Percentiles rank a stretch among this genome's conserved stretches.
phyloP scores from a whole-genome alignment of 2,888 invertebrate genomes.

The Dasysyrphus albostriatus region DNA sequence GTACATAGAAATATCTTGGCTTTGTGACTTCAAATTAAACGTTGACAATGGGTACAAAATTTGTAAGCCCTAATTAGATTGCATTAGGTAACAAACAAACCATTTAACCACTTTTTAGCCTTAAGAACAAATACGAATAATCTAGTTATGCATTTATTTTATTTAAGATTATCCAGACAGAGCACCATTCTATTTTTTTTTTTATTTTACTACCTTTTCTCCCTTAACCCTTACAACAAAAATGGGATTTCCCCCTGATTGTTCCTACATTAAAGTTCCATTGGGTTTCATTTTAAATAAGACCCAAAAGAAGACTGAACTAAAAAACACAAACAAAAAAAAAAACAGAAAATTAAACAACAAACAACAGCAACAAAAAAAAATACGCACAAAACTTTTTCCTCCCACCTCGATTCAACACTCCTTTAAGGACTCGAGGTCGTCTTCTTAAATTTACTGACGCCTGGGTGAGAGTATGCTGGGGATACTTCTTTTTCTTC shows the following conservation, averaged over 20 bases:
- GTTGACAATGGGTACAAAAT: too few relatives aligned
- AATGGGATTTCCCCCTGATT: conserved; percentile 15
- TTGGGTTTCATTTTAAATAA: conserved; percentile 40
- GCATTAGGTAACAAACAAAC: too few relatives aligned
- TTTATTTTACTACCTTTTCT: conserved; percentile 1
- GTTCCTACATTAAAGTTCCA: conserved; percentile 55
- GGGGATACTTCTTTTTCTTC: conserved; percentile 59
- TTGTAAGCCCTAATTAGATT: too few relatives aligned
- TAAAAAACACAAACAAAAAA: conserved; percentile 12
- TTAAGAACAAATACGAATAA: neutral
- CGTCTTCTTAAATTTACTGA: conserved; percentile 67
- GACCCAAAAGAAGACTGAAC: conserved; percentile 9
- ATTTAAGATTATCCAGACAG: conserved; percentile 7
- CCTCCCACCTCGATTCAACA: neutral
- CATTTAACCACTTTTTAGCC: neutral
- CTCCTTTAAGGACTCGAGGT: conserved; percentile 42
- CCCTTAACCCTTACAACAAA: neutral
- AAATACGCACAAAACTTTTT: neutral
- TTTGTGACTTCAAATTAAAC: too few relatives aligned
- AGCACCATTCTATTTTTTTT: conserved; percentile 36
- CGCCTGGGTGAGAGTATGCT: conserved; percentile 48
- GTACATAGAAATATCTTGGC: too few relatives aligned
- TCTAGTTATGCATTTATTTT: neutral
- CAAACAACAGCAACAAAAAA: conserved; percentile 24
- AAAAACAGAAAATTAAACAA: conserved; percentile 36